phyloP scores from a whole-genome alignment of 2,797 vertebrate genomes.

The Muscicapa comitata region DNA sequence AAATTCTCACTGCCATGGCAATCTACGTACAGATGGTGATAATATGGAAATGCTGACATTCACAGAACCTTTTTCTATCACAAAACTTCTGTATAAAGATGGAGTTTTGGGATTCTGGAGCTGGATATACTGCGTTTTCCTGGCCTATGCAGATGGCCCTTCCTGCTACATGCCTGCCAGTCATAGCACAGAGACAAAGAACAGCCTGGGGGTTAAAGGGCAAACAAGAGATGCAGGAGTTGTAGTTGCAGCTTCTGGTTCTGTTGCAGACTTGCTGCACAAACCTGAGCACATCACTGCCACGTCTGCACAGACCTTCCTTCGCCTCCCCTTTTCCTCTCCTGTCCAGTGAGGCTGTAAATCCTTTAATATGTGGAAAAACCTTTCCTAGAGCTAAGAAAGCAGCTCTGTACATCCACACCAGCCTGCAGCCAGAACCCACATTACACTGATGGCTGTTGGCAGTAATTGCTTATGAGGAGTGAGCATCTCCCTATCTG shows the following conservation, averaged over 20 bases:
- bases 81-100: constrained; percentile 15
- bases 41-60: constrained; percentile 51
- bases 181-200: neutral
- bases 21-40: constrained; percentile 15
- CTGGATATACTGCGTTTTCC: neutral
- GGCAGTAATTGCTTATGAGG: neutral
- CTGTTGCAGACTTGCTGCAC: neutral
- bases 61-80: constrained; percentile 29
- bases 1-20: neutral
- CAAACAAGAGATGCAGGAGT: neutral
- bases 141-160: neutral
- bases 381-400: neutral
- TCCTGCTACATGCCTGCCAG: neutral
- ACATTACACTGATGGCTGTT: neutral
- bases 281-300: neutral
- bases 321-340: neutral
- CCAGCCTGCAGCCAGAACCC: neutral
- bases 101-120: neutral
- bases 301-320: fast-evolving
- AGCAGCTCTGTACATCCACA: neutral
- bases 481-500: neutral
- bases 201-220: neutral
- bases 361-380: neutral
- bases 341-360: neutral
- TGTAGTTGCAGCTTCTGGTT: neutral